phyloP scores from a whole-genome alignment of 2,113 vertebrate genomes.

The Phoxinus phoxinus region DNA sequence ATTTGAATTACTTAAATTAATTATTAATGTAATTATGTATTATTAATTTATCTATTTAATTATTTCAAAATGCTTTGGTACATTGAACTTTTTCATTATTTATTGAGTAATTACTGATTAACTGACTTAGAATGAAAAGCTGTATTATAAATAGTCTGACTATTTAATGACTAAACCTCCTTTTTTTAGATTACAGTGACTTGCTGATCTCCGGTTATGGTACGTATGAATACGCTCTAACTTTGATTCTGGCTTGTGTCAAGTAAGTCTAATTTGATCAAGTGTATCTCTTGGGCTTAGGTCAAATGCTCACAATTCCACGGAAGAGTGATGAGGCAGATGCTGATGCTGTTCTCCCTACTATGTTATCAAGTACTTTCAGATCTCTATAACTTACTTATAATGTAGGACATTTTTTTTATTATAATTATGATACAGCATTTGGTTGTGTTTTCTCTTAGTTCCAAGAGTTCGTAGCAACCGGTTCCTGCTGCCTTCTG shows the following conservation, averaged over 20 bases:
- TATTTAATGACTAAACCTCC: background rate
- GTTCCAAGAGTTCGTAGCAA: slow-evolving; percentile 4
- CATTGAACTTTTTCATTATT: too few relatives aligned
- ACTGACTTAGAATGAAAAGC: background rate
- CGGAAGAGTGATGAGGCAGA: too few relatives aligned
- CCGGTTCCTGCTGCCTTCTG: slow-evolving; percentile 64
- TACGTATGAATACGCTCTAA: too few relatives aligned
- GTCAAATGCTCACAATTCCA: accelerated
- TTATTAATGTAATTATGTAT: background rate
- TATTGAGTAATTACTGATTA: too few relatives aligned
- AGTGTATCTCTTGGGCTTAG: background rate
- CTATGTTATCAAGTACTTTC: background rate
- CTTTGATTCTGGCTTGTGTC: background rate
- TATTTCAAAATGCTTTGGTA: background rate
- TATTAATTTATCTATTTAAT: background rate
- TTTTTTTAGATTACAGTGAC: background rate
- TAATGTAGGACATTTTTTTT: background rate
- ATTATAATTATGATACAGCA: background rate
- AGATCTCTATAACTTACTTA: background rate
- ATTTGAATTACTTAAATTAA: background rate
- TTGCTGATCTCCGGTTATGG: too few relatives aligned
- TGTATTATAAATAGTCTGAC: background rate
- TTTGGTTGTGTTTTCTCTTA: background rate
- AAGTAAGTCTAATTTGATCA: background rate
- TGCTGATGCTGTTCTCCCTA: background rate